Base-by-base conservation (phyloP, 2,113 vertebrate species). In the Heterochromis multidens region DNA sequence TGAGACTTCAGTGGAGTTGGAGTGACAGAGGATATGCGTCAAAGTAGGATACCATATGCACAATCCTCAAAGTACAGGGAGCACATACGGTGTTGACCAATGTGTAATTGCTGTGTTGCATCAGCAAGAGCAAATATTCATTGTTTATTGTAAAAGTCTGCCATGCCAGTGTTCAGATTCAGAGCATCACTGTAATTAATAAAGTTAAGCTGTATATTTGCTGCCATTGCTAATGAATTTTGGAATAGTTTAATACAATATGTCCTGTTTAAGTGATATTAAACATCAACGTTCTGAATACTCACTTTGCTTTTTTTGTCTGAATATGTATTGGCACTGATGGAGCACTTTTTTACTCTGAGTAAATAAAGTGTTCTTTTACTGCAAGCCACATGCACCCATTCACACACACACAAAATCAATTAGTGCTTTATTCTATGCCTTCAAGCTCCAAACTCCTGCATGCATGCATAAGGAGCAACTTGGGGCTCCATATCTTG, bases 11-110 rank as follows among this genome's bases (percentile, higher is more conserved):
- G 74, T 60, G 83, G 87, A 82, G 90, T 33, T 31, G 5, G 43
- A 85, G 67, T 33, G 33, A 90, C 62, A 79, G 58, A 79, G 67
- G 82, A 79, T 78, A 80, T 77, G 74, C 83, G 87, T 87, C 74
- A 88, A 83, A 84, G 54, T 35, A 61, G 37, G 46, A 76, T 49
- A 67, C 27, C 61, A 21, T 49, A 52, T 59, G 82, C 84, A 88
- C 49, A 33, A 63, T 49, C 33, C 46, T 63, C 40, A 74, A 52
- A 74, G 27, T 52, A 52, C 67, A 29, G n/a, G 35, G 79, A 43
- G 37, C 19, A 8, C 23, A 54, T 62, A 27, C 9, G 33, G 10
- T 37, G 56, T 4, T 63, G 60, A 86, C n/a, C 46, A 83, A 13
- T 70, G 56, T 57, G 25, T 33, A 49, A 33, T 52, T 33, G 33